These are phyloP conservation scores for Germaria angustata DNA, from an alignment of 2,888 invertebrate species.

Conservation along the genomic window DNA sequence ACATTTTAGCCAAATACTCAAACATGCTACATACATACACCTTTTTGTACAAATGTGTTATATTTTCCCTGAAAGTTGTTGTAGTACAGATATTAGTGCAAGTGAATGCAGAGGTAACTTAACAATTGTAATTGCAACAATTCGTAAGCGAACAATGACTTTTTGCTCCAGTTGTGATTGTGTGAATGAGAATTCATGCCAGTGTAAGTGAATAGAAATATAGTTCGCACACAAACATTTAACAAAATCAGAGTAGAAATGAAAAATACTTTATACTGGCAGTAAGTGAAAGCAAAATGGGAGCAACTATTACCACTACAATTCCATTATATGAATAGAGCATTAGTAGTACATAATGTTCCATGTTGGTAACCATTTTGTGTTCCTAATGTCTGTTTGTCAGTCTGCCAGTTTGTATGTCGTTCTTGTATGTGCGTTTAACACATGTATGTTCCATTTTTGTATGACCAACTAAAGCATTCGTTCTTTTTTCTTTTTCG, in stretches of 20 bases:
- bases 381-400: conserved; percentile 37
- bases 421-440: conserved; percentile 12
- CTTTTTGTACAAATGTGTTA: conserved; percentile 8
- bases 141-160: conserved; percentile 65
- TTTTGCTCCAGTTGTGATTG: conserved; percentile 65
- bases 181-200: conserved; percentile 48
- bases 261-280: conserved; percentile 22
- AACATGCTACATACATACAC: background rate
- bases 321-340: conserved; percentile 20
- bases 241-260: background rate
- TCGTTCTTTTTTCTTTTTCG: background rate
- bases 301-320: conserved; percentile 35
- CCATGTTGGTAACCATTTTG: conserved; percentile 50
- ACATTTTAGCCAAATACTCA: background rate
- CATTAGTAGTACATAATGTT: conserved; percentile 38
- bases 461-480: conserved; percentile 33
- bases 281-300: conserved; percentile 58
- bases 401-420: background rate
- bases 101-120: conserved; percentile 37
- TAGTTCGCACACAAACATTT: conserved; percentile 7
- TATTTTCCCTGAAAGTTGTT: background rate
- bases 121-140: conserved; percentile 66
- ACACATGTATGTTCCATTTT: conserved; percentile 45
- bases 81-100: background rate
- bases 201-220: conserved; percentile 41